phyloP scores from a whole-genome alignment of 2,113 vertebrate genomes.

The Aegotheles bennettii region DNA sequence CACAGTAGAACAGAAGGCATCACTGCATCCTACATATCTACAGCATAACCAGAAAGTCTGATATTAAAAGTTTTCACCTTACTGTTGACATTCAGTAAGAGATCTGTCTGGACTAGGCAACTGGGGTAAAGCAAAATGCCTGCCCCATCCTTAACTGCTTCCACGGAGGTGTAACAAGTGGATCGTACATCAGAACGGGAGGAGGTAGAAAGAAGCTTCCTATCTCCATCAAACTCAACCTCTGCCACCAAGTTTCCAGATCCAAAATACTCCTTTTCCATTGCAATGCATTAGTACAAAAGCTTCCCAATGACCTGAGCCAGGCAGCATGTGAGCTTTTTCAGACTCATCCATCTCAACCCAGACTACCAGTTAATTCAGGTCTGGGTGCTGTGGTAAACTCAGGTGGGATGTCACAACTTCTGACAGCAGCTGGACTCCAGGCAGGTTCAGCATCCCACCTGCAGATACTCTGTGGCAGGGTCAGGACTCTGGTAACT shows the following conservation, averaged over 20 bases:
- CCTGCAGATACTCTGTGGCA: background rate
- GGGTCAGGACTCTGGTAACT: background rate
- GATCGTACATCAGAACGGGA: background rate
- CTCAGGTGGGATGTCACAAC: background rate
- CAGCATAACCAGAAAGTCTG: background rate
- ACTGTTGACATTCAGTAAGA: background rate
- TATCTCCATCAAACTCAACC: background rate
- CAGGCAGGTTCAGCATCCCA: background rate
- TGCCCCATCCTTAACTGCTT: background rate
- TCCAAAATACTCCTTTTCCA: background rate
- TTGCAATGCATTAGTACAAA: background rate
- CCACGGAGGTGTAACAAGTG: background rate
- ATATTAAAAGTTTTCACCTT: background rate
- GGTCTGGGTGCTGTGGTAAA: background rate
- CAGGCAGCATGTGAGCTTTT: background rate
- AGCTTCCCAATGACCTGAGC: background rate
- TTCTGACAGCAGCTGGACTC: background rate
- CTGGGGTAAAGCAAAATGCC: background rate
- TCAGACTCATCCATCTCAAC: background rate
- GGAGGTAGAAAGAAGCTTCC: background rate
- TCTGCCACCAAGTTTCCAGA: background rate
- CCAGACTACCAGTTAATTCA: background rate
- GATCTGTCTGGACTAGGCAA: background rate
- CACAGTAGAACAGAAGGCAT: background rate
- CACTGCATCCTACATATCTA: rapidly evolving